Conservation (phyloP, 2,888 invertebrate species). For the Clistopyga incitator region DNA sequence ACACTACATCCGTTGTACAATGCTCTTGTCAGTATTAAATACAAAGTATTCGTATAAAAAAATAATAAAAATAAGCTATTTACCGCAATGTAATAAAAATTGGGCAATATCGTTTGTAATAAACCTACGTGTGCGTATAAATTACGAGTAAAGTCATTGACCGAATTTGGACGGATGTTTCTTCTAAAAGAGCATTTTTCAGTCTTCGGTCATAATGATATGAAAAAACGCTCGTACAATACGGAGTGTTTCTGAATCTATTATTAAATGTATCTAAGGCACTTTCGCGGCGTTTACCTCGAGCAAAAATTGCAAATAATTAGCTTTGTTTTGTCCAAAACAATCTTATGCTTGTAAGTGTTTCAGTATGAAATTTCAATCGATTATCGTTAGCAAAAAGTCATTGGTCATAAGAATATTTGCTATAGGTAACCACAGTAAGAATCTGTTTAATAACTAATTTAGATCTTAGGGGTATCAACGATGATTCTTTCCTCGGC, state of each 20-base stretch:
- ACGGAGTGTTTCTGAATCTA: not conserved
- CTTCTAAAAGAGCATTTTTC: slow-evolving; percentile 72
- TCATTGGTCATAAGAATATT: slow-evolving; percentile 13
- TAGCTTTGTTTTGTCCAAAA: too few relatives aligned
- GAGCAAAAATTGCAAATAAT: not conserved
- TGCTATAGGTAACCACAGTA: not conserved
- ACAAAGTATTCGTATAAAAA: slow-evolving; percentile 41
- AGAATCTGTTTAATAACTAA: slow-evolving; percentile 16
- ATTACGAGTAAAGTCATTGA: slow-evolving; percentile 53
- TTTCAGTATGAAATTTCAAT: not conserved
- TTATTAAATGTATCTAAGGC: not conserved
- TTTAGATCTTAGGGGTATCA: slow-evolving; percentile 6
- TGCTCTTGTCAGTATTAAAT: not conserved
- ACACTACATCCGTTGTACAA: slow-evolving; percentile 4
- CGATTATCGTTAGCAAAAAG: not conserved
- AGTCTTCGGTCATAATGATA: slow-evolving; percentile 75
- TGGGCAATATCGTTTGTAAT: slow-evolving; percentile 2
- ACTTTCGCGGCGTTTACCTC: not conserved
- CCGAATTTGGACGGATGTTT: slow-evolving; percentile 78
- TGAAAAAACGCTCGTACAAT: slow-evolving; percentile 9
- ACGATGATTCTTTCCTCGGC: not conserved
- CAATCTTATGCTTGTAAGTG: not conserved
- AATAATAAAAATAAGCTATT: slow-evolving; percentile 35
- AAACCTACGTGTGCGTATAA: slow-evolving; percentile 35
- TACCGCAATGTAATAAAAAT: not conserved